phyloP scores from a whole-genome alignment of 2,113 vertebrate genomes.

The Hassar affinis region DNA sequence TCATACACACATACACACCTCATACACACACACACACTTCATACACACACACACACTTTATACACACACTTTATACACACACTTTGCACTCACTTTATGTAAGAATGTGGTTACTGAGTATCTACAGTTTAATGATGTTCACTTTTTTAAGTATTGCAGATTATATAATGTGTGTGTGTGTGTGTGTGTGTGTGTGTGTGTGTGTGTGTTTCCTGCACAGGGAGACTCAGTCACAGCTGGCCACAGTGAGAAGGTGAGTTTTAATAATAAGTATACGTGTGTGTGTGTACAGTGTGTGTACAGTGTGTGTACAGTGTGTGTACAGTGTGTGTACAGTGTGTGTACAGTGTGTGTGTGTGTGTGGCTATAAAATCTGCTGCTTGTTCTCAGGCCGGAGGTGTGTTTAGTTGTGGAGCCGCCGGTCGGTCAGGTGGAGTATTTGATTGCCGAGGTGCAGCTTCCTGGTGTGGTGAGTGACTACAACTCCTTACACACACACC shows the following conservation, averaged over 20 bases:
- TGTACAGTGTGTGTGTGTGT: too few relatives aligned
- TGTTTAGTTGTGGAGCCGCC: constrained; percentile 24
- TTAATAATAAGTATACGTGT: background rate
- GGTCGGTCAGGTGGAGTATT: constrained; percentile 28
- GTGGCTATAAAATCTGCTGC: background rate
- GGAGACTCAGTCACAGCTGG: background rate
- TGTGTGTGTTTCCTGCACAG: constrained; percentile 1
- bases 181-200: background rate
- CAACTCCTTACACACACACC: background rate
- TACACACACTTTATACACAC: background rate
- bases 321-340: too few relatives aligned
- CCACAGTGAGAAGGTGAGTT: background rate
- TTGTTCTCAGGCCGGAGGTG: background rate
- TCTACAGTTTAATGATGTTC: background rate
- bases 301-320: too few relatives aligned
- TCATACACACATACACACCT: too few relatives aligned
- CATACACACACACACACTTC: too few relatives aligned
- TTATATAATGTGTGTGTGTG: background rate
- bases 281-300: background rate
- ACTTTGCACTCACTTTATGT: too few relatives aligned
- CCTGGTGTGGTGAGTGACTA: constrained; percentile 10
- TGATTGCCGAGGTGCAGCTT: constrained; percentile 20
- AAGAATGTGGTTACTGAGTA: background rate
- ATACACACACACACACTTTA: background rate
- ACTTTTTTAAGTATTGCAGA: background rate